These are phyloP conservation scores for Melanotaenia nigrans DNA, from an alignment of 2,797 vertebrate genomes.

Conservation along the genomic window DNA sequence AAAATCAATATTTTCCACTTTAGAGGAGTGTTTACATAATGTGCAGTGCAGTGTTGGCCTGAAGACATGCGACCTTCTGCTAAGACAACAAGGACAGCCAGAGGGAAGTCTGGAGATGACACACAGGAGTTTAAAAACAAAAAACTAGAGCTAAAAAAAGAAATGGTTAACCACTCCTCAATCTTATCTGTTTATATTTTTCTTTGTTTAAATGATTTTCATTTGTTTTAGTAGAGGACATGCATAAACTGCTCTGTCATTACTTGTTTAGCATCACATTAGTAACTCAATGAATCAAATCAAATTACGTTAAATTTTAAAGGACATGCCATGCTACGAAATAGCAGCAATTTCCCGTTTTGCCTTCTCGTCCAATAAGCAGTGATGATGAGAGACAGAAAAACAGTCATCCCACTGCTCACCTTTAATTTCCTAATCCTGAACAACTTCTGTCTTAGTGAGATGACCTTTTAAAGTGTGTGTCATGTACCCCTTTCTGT, in stretches of 20 bases:
- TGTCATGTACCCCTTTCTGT: not conserved
- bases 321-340: not conserved
- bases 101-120: conserved; percentile 10
- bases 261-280: not conserved
- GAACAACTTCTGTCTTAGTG: not conserved
- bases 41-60: conserved; percentile 22
- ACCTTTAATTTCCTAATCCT: not conserved
- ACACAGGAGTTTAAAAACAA: conserved; percentile 11
- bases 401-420: not conserved
- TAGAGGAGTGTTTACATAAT: conserved; percentile 2
- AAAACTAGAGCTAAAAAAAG: not conserved
- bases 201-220: not conserved
- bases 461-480: not conserved
- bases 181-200: not conserved
- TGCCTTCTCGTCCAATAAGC: not conserved
- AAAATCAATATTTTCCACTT: not conserved
- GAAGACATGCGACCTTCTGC: conserved; percentile 41
- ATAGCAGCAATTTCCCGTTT: not conserved
- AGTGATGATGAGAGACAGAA: not conserved
- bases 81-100: conserved; percentile 27
- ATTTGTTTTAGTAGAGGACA: not conserved
- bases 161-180: not conserved
- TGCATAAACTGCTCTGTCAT: not conserved
- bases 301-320: not conserved
- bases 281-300: not conserved